Conservation (phyloP, 2,113 vertebrate genomes). For the Theristicus caerulescens region DNA sequence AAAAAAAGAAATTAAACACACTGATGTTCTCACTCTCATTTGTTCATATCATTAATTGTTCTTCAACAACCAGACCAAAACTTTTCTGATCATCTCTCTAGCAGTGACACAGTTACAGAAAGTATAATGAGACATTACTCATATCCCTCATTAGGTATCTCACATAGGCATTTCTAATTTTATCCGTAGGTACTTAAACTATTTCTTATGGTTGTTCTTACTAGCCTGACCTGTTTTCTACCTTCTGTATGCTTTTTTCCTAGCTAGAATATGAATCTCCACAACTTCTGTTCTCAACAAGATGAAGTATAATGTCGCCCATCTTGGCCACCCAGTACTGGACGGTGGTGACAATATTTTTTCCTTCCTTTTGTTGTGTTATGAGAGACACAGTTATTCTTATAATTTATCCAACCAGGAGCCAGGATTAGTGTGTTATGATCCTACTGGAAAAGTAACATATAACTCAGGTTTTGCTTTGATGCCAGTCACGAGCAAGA, state of each 20-base stretch:
- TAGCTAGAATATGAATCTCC: not conserved
- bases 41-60: not conserved
- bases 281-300: not conserved
- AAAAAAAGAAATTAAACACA: not conserved
- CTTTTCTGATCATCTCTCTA: not conserved
- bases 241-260: not conserved
- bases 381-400: not conserved
- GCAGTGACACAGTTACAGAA: not conserved
- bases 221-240: not conserved
- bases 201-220: not conserved
- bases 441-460: not conserved
- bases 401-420: not conserved
- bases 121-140: not conserved
- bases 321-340: not conserved
- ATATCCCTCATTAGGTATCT: not conserved
- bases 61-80: not conserved
- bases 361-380: not conserved
- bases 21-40: not conserved
- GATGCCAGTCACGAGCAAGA: not conserved
- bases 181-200: not conserved
- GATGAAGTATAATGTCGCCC: not conserved
- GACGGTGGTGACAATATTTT: not conserved
- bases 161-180: not conserved
- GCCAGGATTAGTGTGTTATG: not conserved
- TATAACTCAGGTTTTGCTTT: not conserved